Conservation (phyloP, 2,888 invertebrate species). For the Dinocampus coccinellae region DNA sequence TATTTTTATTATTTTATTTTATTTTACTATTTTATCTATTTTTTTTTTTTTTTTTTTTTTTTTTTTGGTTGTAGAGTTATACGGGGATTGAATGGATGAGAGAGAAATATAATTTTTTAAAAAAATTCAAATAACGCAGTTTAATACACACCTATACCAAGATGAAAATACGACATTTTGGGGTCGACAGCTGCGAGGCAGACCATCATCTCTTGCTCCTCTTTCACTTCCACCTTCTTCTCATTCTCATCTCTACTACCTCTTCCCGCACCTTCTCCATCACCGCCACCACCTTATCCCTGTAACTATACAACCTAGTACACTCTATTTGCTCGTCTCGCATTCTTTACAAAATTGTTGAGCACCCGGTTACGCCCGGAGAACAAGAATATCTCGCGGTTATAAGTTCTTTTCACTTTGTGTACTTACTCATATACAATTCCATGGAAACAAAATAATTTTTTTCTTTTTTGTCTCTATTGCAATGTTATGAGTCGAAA, state of each 20-base stretch:
- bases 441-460: neutral
- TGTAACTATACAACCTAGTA: slow-evolving; percentile 41
- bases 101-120: neutral
- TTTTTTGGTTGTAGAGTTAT: no score
- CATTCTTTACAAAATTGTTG: slow-evolving; percentile 64
- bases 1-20: no score
- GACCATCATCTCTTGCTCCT: slow-evolving; percentile 47
- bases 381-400: slow-evolving; percentile 60
- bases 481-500: neutral
- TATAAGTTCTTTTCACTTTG: slow-evolving; percentile 24
- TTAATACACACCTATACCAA: neutral
- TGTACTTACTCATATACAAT: neutral
- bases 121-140: neutral
- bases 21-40: no score
- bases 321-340: slow-evolving; percentile 62
- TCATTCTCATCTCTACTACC: no score
- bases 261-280: slow-evolving; percentile 13
- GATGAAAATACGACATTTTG: slow-evolving; percentile 43
- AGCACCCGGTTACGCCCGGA: slow-evolving; percentile 51
- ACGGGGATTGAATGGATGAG: neutral
- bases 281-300: slow-evolving; percentile 40
- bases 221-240: neutral
- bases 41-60: no score
- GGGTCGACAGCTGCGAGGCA: slow-evolving; percentile 64
- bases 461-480: neutral